Evolutionary conservation across 2,113 vertebrate species (phyloP).

Genomic region (Ploceus nigricollis): DNA sequence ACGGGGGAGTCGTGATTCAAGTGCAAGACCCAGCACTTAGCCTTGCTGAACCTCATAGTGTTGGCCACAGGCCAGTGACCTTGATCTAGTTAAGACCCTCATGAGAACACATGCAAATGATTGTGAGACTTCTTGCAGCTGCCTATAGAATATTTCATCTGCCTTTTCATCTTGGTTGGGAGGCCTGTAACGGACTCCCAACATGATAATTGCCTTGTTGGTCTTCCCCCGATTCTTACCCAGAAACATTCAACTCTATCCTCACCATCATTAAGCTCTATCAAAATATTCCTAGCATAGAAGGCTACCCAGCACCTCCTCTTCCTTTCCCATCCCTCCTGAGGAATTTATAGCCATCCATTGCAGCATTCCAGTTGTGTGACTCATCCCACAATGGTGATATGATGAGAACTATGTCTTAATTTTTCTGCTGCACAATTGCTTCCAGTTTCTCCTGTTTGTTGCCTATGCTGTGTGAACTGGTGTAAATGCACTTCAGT

Average conservation of each 20-base stretch:
- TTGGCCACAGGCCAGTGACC: background rate
- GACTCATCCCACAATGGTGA: background rate
- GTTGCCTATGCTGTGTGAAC: background rate
- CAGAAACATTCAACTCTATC: background rate
- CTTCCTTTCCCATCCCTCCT: background rate
- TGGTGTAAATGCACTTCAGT: background rate
- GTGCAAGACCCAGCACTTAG: background rate
- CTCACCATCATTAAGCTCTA: background rate
- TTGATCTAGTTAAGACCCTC: background rate
- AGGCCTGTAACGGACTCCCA: background rate
- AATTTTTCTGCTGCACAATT: background rate
- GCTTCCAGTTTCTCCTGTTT: background rate
- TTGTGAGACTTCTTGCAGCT: background rate
- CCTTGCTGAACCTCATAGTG: background rate
- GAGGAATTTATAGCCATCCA: background rate
- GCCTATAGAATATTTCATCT: background rate
- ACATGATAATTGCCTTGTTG: background rate
- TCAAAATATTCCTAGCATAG: background rate
- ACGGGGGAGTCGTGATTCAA: background rate
- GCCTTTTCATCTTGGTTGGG: background rate
- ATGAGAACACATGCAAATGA: background rate
- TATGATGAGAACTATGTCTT: background rate
- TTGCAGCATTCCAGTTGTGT: background rate
- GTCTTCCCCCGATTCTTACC: background rate
- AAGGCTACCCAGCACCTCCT: accelerated